Base-by-base conservation (phyloP, 1,140 invertebrate genomes). In the Delia radicum region DNA sequence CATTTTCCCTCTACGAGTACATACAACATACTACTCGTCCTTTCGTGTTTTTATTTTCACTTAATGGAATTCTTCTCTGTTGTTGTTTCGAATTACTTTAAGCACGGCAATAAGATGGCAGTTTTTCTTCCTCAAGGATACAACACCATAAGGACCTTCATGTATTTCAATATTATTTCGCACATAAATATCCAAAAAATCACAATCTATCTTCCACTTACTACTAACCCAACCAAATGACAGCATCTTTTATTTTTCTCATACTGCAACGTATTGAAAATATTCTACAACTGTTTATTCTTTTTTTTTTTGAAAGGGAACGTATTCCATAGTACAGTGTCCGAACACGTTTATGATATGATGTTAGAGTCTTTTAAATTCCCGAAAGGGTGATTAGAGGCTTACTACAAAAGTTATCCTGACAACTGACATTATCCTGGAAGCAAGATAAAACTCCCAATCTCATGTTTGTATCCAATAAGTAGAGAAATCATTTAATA, bases 121-220 rank as follows among this genome's bases (percentile, higher is more conserved):
- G 33, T 10, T 37, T 42, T 42, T 5, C 3, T 8, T 42, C 12
- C n/a, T 13, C 4, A 42, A 42, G 37, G 37, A 42, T 42, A 42
- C 37, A 42, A 42, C 37, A 42, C 37, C 37, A 42, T 42, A 42
- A 42, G 37, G 37, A 42, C 37, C 12, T 42, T 42, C 10, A 42
- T 42, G 37, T 31, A 37, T 31, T 78, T 81, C 79, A 76, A 78
- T 71, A 75, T 77, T 81, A 81, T 80, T 83, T 82, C 80, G 81
- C 81, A 83, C 80, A 83, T 83, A 83, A 83, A 83, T 83, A 80
- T 83, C 67, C 76, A 77, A 76, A 55, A 65, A 76, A 77, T n/a
- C 77, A 76, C 80, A 83, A 83, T 83, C 82, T 83, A 83, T 83
- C 82, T 82, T 83, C 74, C 76, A 18, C 28, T 33, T 29, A 55